phyloP scores from a whole-genome alignment of 2,113 vertebrate species.

The Dendrocopos noguchii region DNA sequence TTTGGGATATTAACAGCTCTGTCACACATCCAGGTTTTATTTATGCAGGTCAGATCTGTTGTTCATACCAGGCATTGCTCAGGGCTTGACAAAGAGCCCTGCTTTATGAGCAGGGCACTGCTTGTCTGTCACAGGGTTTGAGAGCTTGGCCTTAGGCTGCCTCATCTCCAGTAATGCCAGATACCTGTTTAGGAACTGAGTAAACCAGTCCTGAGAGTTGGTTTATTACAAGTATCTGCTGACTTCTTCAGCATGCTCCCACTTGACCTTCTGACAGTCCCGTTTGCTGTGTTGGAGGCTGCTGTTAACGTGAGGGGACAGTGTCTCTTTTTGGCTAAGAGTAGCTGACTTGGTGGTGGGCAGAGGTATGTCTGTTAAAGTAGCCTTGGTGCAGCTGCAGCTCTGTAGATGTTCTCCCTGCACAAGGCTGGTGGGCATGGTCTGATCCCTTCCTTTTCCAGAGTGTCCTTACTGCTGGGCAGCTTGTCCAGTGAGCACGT shows the following conservation, averaged over 20 bases:
- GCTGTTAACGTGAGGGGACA: rapidly evolving
- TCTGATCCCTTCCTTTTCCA: not conserved
- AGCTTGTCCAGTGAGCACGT: rapidly evolving
- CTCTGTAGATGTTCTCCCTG: not conserved
- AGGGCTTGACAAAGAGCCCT: not conserved
- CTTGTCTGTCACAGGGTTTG: not conserved
- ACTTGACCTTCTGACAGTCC: not conserved
- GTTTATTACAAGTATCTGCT: not conserved
- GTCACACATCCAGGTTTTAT: not conserved
- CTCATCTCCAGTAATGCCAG: not conserved
- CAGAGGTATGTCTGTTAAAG: rapidly evolving
- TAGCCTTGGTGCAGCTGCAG: not conserved
- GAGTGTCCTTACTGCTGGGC: not conserved
- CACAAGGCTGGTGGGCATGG: not conserved
- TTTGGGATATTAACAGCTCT: not conserved
- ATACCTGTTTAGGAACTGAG: not conserved
- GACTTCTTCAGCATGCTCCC: not conserved
- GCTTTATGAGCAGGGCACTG: not conserved
- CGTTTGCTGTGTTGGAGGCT: not conserved
- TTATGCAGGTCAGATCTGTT: not conserved
- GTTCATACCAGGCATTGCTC: rapidly evolving
- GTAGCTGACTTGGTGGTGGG: rapidly evolving
- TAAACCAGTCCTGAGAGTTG: not conserved
- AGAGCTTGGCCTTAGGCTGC: not conserved
- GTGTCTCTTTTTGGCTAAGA: not conserved